Evolutionary conservation across 2,797 vertebrate genomes (phyloP).

Genomic region (Sebastes vulpes): DNA sequence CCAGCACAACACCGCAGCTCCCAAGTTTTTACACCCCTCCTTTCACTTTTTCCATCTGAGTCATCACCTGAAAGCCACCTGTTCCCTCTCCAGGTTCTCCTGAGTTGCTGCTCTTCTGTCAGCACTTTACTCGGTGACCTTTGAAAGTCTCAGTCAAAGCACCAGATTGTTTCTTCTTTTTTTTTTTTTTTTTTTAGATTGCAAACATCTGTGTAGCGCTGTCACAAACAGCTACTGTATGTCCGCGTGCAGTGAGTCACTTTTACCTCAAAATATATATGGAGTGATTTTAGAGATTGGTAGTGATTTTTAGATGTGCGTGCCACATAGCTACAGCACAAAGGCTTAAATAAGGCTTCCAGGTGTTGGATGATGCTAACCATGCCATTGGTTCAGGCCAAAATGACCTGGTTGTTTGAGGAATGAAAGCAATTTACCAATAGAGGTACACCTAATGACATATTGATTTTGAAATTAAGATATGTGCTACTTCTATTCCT

Average conservation of each 20-base stretch:
- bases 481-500: not conserved
- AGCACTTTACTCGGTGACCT: slow-evolving; percentile 26
- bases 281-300: not conserved
- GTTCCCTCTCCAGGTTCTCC: slow-evolving; percentile 5
- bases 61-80: slow-evolving; percentile 40
- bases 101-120: not conserved
- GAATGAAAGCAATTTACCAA: slow-evolving; percentile 10
- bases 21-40: not conserved
- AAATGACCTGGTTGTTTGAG: not conserved
- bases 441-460: slow-evolving; percentile 16
- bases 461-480: slow-evolving; percentile 47
- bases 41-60: not conserved
- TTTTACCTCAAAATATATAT: not conserved
- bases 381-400: not conserved
- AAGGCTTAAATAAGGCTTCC: not conserved
- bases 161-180: not conserved
- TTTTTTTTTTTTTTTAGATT: not conserved
- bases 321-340: not conserved
- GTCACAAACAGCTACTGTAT: not conserved
- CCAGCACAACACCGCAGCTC: not conserved
- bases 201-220: not conserved
- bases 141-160: slow-evolving; percentile 2
- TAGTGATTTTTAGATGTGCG: not conserved
- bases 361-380: not conserved
- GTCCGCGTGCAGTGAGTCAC: not conserved